Conservation (phyloP, 2,113 vertebrate genomes). For the Atrichornis clamosus region DNA sequence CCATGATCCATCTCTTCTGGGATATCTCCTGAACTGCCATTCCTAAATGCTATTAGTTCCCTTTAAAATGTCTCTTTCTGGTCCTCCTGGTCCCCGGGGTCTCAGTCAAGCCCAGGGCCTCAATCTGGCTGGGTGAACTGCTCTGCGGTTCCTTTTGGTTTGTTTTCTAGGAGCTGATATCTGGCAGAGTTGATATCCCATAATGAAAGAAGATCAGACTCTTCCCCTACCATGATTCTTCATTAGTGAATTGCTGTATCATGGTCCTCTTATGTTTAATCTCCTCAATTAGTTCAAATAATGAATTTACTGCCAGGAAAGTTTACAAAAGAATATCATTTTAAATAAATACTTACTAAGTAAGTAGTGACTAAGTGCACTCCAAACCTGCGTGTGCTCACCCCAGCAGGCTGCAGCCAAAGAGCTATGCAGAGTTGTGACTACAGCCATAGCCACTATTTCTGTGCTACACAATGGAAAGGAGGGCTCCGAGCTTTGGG, state of each 20-base stretch:
- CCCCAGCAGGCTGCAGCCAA: neutral
- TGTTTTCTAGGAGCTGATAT: neutral
- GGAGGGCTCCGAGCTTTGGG: neutral
- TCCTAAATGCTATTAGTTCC: neutral
- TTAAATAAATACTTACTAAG: neutral
- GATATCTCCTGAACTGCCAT: neutral
- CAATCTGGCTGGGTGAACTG: neutral
- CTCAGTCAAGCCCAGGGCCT: neutral
- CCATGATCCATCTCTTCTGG: neutral
- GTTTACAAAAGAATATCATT: slow-evolving; percentile 13
- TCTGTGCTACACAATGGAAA: neutral
- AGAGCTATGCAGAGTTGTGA: neutral
- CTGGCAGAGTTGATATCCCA: neutral
- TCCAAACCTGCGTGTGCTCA: neutral
- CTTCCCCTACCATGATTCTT: neutral
- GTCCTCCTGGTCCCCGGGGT: neutral
- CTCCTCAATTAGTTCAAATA: slow-evolving; percentile 7
- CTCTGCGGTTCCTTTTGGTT: neutral
- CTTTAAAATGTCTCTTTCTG: neutral
- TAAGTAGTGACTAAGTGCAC: neutral
- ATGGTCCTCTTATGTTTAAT: neutral
- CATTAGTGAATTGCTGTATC: neutral
- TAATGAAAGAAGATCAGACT: neutral
- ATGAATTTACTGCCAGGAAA: slow-evolving; percentile 21
- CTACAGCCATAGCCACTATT: neutral